Percentiles rank a stretch among this genome's conserved stretches.
Evolutionary conservation across 2,797 vertebrate species (phyloP).

Genomic region (Pempheris klunzingeri): DNA sequence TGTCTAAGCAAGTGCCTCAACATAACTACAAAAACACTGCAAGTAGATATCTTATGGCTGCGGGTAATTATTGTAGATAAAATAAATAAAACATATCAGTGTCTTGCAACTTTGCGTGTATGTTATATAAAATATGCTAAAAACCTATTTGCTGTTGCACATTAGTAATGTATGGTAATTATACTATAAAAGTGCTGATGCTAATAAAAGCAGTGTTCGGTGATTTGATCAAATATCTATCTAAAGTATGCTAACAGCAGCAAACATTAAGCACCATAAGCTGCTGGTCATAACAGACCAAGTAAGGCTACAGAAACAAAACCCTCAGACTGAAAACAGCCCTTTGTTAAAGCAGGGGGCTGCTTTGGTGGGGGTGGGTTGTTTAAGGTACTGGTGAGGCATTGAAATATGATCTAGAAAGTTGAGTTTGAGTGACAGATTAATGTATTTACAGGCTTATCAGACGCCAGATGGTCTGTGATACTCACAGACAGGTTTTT

Average conservation of each 20-base stretch:
- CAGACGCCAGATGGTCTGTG: not conserved
- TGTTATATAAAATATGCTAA: not conserved
- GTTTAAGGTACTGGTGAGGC: not conserved
- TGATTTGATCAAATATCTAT: not conserved
- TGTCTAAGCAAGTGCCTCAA: not conserved
- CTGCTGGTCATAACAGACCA: not conserved
- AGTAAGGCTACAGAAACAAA: not conserved
- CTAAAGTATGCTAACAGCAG: not conserved
- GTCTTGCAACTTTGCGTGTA: not conserved
- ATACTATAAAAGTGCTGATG: too few species aligned
- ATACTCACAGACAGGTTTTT: not conserved
- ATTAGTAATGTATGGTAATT: too few species aligned
- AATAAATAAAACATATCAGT: not conserved
- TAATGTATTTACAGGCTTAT: constrained; percentile 2
- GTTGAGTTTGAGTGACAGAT: constrained; percentile 15
- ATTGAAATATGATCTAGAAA: constrained; percentile 32
- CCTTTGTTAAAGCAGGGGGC: not conserved
- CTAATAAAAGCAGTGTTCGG: not conserved
- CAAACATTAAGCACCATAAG: not conserved
- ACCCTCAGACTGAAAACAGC: not conserved
- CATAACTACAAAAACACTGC: not conserved
- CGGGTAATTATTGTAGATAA: not conserved
- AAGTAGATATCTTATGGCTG: not conserved
- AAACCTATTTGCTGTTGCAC: not conserved
- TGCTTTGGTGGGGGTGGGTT: not conserved